Conservation (phyloP, 2,113 vertebrate genomes). For the Oncorhynchus mykiss region DNA sequence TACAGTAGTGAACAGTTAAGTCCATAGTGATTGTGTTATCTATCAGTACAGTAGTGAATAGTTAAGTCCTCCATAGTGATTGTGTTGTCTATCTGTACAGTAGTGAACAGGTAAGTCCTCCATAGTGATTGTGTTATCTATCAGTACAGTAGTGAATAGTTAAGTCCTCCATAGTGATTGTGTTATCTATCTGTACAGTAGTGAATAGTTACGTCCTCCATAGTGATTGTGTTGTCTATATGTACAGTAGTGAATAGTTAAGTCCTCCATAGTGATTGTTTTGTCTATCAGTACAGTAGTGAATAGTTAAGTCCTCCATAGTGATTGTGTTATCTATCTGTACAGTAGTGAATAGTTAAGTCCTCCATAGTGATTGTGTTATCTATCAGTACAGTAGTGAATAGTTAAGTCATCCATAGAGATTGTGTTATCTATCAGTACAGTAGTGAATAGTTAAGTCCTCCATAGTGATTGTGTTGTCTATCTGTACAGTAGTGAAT, state of each 20-base stretch:
- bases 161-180: background rate
- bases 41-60: slow-evolving; percentile 9
- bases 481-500: no score
- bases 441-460: background rate
- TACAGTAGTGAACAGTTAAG: no score
- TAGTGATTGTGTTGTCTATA: background rate
- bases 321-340: no score
- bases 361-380: no score
- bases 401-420: no score
- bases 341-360: no score
- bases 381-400: no score
- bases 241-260: background rate
- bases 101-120: slow-evolving; percentile 5
- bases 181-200: background rate
- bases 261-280: no score
- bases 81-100: background rate
- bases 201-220: slow-evolving; percentile 2
- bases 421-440: no score
- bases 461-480: background rate
- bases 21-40: no score
- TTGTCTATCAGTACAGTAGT: no score
- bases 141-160: background rate
- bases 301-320: no score
- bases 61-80: background rate
- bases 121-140: background rate